Base-by-base conservation (phyloP, 2,797 vertebrate genomes). In the Oreortyx pictus region DNA sequence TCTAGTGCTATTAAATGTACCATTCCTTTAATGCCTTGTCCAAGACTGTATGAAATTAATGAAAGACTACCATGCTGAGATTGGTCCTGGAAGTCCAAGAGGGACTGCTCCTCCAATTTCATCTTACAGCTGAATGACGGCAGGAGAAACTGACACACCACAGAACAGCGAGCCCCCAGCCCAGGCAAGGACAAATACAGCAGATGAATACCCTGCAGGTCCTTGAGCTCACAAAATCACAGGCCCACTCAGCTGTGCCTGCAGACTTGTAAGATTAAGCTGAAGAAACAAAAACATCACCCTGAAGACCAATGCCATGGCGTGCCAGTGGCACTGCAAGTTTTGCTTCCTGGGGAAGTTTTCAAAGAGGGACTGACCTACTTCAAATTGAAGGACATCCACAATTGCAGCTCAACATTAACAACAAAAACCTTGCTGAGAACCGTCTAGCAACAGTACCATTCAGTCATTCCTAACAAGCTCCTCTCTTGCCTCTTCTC, bases 181-280 rank as follows among this genome's bases (percentile, higher is more conserved):
- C 19, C 0, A 0, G 19, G 10, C 33, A 68, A n/a, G 31, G 60
- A 35, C 44, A 82, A 43, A 46, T 25, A 35, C 0, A 2, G 33
- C 0, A 0, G 71, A 44, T 0, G 0, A 82, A 52, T 1, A 2
- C 11, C 3, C 23, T 31, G 33, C 0, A 2, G 6, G 17, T 50
- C 33, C 39, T 50, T 1, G 7, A 56, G 33, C 39, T 81, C 65
- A n/a, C 31, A 20, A 31, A 43, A 64, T 64, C 61, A 64, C 19
- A 43, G 39, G 20, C 61, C 31, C 9, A 15, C 61, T 64, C 29
- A 31, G 27, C 39, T 64, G 29, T 64, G 61, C 12, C 39, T 43
- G 39, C 6, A 43, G 31, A 6, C 61, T 31, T 64, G 61, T 41
- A 43, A 7, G 27, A 27, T 31, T 68, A 24, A 3, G 5, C 15